Evolutionary conservation across 2,113 vertebrate genomes (phyloP).

Genomic region (Rhinopomastus cyanomelas): DNA sequence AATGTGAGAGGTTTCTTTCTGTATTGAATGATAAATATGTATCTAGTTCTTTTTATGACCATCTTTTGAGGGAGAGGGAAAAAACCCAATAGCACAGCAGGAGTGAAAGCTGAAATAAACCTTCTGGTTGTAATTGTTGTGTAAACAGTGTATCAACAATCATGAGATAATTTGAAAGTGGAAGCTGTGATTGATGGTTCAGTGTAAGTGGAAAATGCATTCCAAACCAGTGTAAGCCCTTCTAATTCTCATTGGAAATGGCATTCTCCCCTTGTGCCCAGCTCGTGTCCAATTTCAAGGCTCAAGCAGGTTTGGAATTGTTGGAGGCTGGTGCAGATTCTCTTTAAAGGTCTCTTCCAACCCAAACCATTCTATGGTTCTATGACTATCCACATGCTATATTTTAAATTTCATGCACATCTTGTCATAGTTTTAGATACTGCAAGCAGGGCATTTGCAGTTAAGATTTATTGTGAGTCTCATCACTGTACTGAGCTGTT

Average conservation of each 20-base stretch:
- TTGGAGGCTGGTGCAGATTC: background rate
- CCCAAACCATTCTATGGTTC: background rate
- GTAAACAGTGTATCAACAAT: background rate
- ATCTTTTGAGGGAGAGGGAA: fast-evolving
- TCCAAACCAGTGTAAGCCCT: background rate
- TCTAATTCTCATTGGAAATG: background rate
- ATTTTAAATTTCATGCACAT: background rate
- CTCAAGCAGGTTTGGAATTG: background rate
- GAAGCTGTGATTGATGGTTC: background rate
- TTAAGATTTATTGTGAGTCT: background rate
- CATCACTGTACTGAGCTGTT: background rate
- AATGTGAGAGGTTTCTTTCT: background rate
- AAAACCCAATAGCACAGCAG: background rate
- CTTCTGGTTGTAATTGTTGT: background rate
- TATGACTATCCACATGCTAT: background rate
- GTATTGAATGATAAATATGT: background rate
- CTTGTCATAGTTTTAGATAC: background rate
- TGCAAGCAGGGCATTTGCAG: background rate
- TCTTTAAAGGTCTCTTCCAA: background rate
- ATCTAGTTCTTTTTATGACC: background rate
- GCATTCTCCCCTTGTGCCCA: background rate
- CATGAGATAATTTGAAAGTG: background rate
- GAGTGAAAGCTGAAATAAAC: background rate
- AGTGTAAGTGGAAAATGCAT: background rate
- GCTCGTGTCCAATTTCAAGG: background rate